These are phyloP conservation scores for Phalacrocorax aristotelis DNA, from an alignment of 2,113 vertebrate species.

Conservation along the genomic window DNA sequence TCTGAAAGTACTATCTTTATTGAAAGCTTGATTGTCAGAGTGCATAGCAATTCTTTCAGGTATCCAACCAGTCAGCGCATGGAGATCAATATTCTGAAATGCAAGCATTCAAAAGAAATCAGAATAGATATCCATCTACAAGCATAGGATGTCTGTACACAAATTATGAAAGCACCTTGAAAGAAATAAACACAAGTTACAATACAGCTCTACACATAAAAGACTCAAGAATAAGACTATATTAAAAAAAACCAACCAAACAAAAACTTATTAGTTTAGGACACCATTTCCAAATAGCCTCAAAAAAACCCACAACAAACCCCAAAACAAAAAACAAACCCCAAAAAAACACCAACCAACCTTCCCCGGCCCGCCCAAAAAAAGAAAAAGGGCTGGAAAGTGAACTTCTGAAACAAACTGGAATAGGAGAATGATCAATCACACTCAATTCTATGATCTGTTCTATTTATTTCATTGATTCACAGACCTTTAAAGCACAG, in stretches of 20 bases:
- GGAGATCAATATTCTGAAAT: constrained; percentile 95
- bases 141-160: not conserved
- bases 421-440: not conserved
- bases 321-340: too few relatives aligned
- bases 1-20: constrained; percentile 91
- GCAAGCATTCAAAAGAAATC: constrained; percentile 10
- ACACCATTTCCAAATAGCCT: not conserved
- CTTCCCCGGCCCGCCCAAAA: too few relatives aligned
- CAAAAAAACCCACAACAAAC: not conserved
- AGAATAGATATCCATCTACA: not conserved
- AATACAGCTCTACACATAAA: not conserved
- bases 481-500: not conserved
- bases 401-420: not conserved
- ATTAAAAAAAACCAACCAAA: not conserved
- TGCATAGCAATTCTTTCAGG: constrained; percentile 99
- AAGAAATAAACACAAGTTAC: not conserved
- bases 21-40: constrained; percentile 96
- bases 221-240: not conserved
- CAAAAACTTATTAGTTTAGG: not conserved
- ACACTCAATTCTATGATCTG: not conserved
- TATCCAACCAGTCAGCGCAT: constrained; percentile 98
- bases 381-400: not conserved
- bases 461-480: not conserved
- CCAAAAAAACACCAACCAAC: too few relatives aligned
- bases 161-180: not conserved